Evolutionary conservation across 2,797 vertebrate genomes (phyloP).

Genomic region (Argyrosomus regius): DNA sequence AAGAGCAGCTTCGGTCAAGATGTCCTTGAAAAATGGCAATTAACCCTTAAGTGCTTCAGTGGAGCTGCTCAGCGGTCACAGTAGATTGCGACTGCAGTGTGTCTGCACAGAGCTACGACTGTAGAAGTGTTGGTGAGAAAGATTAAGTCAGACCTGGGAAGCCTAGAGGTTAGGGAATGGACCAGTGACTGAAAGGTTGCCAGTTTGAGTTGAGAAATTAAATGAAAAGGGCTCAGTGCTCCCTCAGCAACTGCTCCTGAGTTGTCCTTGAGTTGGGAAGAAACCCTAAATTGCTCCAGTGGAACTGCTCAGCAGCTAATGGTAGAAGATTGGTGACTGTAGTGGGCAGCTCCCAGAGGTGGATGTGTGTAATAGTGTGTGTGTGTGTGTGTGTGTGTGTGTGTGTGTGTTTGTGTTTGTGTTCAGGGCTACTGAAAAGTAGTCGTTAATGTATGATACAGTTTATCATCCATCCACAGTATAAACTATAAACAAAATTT

Average conservation of each 20-base stretch:
- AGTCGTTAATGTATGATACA: not conserved
- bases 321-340: constrained; percentile 39
- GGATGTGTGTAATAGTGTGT: constrained; percentile 1
- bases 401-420: no score
- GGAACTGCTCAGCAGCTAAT: constrained; percentile 47
- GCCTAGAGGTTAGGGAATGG: constrained; percentile 47
- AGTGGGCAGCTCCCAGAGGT: constrained; percentile 41
- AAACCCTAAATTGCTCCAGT: constrained; percentile 46
- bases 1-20: constrained; percentile 36
- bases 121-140: constrained; percentile 35
- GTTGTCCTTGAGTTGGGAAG: constrained; percentile 42
- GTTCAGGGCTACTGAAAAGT: no score
- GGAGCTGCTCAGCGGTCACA: constrained; percentile 35
- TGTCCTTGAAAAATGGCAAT: constrained; percentile 61
- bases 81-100: constrained; percentile 14
- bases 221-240: constrained; percentile 46
- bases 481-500: not conserved
- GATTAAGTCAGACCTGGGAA: constrained; percentile 26
- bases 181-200: constrained; percentile 48
- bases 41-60: constrained; percentile 49
- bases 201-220: constrained; percentile 55
- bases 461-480: not conserved
- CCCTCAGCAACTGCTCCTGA: constrained; percentile 41
- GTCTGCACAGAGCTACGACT: constrained; percentile 1
- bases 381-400: constrained; percentile 5